phyloP scores from a whole-genome alignment of 37 sponge, comb jelly and placozoan species.

The Crambe crambe region DNA sequence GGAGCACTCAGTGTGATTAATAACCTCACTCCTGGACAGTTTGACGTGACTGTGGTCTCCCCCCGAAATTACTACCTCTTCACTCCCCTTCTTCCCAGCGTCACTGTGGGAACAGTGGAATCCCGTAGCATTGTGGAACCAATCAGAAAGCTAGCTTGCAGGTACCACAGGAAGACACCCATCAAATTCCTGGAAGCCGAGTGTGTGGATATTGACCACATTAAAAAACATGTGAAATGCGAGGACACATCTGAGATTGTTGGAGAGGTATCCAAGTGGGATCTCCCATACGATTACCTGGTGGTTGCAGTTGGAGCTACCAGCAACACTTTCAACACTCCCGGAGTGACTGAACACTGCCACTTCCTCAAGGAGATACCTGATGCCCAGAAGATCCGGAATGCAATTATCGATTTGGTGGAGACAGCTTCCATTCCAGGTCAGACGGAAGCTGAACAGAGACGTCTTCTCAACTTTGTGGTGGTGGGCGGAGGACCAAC shows the following conservation, averaged over 20 bases:
- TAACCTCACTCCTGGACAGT: conserved; percentile 54
- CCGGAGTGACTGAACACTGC: conserved; percentile 61
- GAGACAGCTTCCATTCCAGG: conserved; percentile 75
- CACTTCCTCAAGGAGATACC: conserved; percentile 65
- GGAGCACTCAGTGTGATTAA: conserved; percentile 66
- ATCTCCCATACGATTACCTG: conserved; percentile 58
- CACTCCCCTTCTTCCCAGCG: conserved; percentile 71
- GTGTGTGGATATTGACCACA: conserved; percentile 45
- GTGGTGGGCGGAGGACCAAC: conserved; percentile 80
- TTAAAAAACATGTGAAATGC: conserved; percentile 16
- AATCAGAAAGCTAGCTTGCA: conserved; percentile 45
- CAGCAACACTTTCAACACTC: conserved; percentile 57
- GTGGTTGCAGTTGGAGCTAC: conserved; percentile 71
- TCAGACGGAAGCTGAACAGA: conserved; percentile 46
- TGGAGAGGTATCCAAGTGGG: conserved; percentile 16
- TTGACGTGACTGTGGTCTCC: conserved; percentile 64
- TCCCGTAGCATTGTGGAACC: conserved; percentile 76
- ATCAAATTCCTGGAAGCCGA: conserved; percentile 57
- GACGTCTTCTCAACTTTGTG: conserved; percentile 62
- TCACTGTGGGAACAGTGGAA: conserved; percentile 78
- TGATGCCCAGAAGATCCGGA: conserved; percentile 59
- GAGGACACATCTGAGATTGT: conserved; percentile 34
- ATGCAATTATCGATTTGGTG: conserved; percentile 53
- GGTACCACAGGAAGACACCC: conserved; percentile 11
- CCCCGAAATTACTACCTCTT: conserved; percentile 78